A percentile compares a stretch with the other conserved stretches of the same genome.
phyloP scores from a whole-genome alignment of 35 echinoderm and acorn worm species.

The Ptychodera flava region DNA sequence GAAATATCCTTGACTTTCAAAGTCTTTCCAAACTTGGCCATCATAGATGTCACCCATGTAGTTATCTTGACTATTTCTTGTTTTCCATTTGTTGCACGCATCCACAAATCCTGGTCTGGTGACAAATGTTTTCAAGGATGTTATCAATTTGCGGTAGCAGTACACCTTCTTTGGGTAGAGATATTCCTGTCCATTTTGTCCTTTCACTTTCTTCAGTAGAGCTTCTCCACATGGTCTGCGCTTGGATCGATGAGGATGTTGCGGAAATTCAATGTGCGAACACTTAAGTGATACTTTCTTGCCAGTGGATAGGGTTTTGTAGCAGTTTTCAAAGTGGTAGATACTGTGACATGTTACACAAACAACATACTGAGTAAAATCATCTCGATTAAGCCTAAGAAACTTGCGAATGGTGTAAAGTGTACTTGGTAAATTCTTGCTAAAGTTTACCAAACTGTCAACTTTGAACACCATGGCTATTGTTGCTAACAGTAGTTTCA shows the following conservation, averaged over 20 bases:
- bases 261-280: no score
- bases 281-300: no score
- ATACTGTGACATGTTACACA: no score
- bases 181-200: not conserved
- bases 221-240: not conserved
- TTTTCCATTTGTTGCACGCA: not conserved
- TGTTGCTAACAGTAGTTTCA: no score
- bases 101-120: not conserved
- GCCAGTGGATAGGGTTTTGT: no score
- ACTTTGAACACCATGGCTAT: no score
- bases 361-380: no score
- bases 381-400: no score
- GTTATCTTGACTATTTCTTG: not conserved
- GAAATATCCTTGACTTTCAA: not conserved
- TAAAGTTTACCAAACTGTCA: no score
- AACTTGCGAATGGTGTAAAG: no score
- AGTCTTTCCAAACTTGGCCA: not conserved
- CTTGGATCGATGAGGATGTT: not conserved
- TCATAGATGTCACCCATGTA: not conserved
- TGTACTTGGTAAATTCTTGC: no score
- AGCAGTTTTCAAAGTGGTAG: no score
- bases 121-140: not conserved
- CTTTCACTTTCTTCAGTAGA: not conserved
- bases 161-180: not conserved
- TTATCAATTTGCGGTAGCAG: not conserved